phyloP scores from a whole-genome alignment of 2,888 invertebrate genomes.

The Trachelus tabidus region DNA sequence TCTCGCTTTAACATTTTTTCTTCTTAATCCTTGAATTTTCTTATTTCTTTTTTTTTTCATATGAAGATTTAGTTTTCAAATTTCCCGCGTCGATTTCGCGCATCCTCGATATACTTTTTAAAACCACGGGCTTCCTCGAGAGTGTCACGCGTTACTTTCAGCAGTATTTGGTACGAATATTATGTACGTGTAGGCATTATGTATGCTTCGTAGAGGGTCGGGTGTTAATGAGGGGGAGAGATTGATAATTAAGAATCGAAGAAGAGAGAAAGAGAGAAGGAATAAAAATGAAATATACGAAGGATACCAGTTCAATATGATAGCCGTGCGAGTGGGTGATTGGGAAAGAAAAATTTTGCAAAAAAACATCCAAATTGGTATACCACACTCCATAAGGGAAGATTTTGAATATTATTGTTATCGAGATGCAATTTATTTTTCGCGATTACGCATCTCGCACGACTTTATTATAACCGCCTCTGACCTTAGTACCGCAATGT shows the following conservation, averaged over 20 bases:
- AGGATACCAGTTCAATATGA: not conserved
- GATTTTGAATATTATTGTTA: no score
- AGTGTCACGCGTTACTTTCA: conserved; percentile 42
- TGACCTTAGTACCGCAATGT: conserved; percentile 44
- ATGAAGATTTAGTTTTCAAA: not conserved
- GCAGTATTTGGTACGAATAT: conserved; percentile 41
- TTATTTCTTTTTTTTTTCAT: not conserved
- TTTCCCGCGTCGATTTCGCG: not conserved
- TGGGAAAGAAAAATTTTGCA: not conserved
- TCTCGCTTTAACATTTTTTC: not conserved
- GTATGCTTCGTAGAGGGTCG: conserved; percentile 41
- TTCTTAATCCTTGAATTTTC: conserved; percentile 6
- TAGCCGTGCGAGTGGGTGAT: not conserved
- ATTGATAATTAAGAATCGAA: conserved; percentile 6
- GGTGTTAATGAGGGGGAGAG: not conserved
- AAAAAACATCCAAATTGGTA: no score
- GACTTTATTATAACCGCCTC: conserved; percentile 14
- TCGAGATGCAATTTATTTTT: not conserved
- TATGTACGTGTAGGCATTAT: conserved; percentile 40
- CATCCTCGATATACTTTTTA: not conserved
- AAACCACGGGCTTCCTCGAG: conserved; percentile 29
- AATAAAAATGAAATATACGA: not conserved
- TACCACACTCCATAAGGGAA: no score
- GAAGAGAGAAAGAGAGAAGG: conserved; percentile 8
- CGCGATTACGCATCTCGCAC: not conserved